Evolutionary conservation across 2,797 vertebrate genomes (phyloP).

Genomic region (Menidia menidia): DNA sequence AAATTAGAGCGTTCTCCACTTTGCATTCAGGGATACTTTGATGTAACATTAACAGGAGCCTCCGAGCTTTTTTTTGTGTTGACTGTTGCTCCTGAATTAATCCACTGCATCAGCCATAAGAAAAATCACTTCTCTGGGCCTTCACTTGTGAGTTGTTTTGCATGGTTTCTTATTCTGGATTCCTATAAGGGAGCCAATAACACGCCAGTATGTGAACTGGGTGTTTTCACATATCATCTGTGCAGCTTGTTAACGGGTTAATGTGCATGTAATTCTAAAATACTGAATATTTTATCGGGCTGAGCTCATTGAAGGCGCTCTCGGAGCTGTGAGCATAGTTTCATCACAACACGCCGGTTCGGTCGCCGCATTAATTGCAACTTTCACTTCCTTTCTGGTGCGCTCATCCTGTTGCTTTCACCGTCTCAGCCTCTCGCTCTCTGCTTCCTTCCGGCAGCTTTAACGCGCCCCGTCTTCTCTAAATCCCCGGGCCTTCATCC

Average conservation of each 20-base stretch:
- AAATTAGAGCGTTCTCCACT: conserved; percentile 55
- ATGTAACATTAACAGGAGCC: conserved; percentile 3
- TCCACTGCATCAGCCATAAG: conserved; percentile 2
- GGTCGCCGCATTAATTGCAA: neutral
- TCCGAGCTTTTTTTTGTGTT: conserved; percentile 14
- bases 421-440: neutral
- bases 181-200: conserved; percentile 21
- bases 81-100: conserved; percentile 17
- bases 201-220: neutral
- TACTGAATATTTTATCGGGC: neutral
- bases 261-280: too few species aligned
- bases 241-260: neutral
- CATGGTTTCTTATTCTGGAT: conserved; percentile 34
- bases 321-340: neutral
- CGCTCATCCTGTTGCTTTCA: conserved; percentile 37
- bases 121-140: neutral
- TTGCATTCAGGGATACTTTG: conserved; percentile 27
- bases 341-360: neutral
- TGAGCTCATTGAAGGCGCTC: neutral
- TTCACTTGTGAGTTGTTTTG: conserved; percentile 22
- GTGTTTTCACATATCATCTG: neutral
- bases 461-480: neutral
- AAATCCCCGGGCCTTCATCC: neutral
- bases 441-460: conserved; percentile 25
- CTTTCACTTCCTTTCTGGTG: conserved; percentile 50